Evolutionary conservation across 1,140 invertebrate genomes (phyloP).

Genomic region (Dendroctonus ponderosae): DNA sequence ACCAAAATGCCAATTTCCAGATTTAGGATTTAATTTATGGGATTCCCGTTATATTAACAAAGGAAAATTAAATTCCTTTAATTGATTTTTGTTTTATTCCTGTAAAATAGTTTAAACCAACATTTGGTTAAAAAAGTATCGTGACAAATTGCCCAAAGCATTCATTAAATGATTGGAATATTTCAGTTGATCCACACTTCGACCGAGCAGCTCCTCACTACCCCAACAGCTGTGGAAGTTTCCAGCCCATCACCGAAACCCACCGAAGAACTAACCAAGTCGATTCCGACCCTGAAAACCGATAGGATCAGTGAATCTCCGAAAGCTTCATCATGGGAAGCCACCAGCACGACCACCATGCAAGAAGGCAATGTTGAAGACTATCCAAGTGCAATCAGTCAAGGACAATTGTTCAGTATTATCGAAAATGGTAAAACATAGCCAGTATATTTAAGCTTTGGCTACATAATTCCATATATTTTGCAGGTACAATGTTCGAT

Average conservation of each 20-base stretch:
- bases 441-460: background rate
- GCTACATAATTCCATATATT: background rate
- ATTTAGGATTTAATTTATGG: background rate
- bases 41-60: too few species aligned
- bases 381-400: slow-evolving; percentile 48
- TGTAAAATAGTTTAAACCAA: too few species aligned
- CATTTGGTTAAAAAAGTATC: too few species aligned
- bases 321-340: background rate
- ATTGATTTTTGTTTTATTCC: too few species aligned
- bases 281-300: background rate
- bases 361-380: slow-evolving; percentile 33
- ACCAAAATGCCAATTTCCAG: slow-evolving; percentile 1
- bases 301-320: background rate
- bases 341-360: background rate
- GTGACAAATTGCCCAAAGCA: too few species aligned
- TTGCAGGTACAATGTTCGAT: slow-evolving; percentile 47
- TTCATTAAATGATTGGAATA: too few species aligned
- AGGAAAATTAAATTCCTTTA: too few species aligned
- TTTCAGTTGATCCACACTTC: too few species aligned
- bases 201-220: background rate
- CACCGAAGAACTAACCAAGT: background rate
- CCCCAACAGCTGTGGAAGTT: background rate
- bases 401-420: slow-evolving; percentile 50
- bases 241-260: background rate
- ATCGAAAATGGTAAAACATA: slow-evolving; percentile 46